phyloP scores from a whole-genome alignment of 53 echinoderm and acorn worm species.

The Antedon mediterranea region DNA sequence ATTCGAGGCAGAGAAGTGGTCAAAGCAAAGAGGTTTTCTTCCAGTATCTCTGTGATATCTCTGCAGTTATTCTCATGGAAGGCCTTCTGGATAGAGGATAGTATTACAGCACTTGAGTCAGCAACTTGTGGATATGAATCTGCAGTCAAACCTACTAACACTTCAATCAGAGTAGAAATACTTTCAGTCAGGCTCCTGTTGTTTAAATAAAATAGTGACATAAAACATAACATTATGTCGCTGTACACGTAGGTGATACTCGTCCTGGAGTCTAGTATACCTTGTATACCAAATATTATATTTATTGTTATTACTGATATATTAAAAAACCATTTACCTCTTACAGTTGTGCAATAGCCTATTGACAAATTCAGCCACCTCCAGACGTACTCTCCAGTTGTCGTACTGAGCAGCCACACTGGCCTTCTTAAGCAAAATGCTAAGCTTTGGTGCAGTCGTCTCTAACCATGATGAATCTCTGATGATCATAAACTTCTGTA shows the following conservation, averaged over 20 bases:
- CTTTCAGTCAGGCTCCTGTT: conserved; percentile 45
- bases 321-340: conserved; percentile 36
- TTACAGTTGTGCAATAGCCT: conserved; percentile 42
- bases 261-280: no score
- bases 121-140: conserved; percentile 67
- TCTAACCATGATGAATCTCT: conserved; percentile 59
- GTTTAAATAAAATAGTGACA: background rate
- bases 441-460: conserved; percentile 57
- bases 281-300: no score
- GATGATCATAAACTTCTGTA: conserved; percentile 15
- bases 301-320: background rate
- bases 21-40: conserved; percentile 63
- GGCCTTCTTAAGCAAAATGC: conserved; percentile 61
- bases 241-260: background rate
- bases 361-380: conserved; percentile 54
- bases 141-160: conserved; percentile 52
- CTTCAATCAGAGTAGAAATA: conserved; percentile 43
- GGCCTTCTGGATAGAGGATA: conserved; percentile 28
- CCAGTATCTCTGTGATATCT: conserved; percentile 62
- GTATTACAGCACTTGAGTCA: conserved; percentile 15
- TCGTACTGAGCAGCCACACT: conserved; percentile 40
- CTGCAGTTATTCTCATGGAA: conserved; percentile 32
- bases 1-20: conserved; percentile 69
- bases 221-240: background rate
- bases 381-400: conserved; percentile 71